Percentiles rank a stretch among this genome's conserved stretches.
phyloP scores from a whole-genome alignment of 1,140 invertebrate species.

The Diachasma alloeum region DNA sequence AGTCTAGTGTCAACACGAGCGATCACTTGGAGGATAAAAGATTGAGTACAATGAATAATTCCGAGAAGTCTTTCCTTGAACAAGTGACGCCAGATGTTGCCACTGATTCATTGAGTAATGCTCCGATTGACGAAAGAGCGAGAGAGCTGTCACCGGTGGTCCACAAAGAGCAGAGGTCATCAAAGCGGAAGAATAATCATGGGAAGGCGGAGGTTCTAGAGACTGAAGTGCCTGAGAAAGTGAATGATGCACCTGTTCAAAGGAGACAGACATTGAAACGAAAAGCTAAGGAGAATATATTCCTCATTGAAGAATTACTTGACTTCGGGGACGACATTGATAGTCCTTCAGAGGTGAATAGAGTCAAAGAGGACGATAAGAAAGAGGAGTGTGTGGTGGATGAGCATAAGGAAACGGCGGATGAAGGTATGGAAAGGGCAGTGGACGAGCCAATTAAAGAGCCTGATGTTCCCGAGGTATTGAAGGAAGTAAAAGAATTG shows the following conservation, averaged over 20 bases:
- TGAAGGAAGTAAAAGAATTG: background rate
- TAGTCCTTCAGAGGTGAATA: slow-evolving; percentile 7
- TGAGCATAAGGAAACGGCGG: no score
- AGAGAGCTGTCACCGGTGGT: no score
- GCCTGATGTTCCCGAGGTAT: background rate
- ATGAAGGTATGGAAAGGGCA: no score
- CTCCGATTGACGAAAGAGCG: background rate
- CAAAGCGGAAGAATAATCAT: slow-evolving; percentile 8
- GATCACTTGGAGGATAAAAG: background rate
- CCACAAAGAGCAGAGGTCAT: background rate
- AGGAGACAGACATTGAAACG: slow-evolving; percentile 21
- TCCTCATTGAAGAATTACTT: slow-evolving; percentile 24
- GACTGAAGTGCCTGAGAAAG: slow-evolving; percentile 14
- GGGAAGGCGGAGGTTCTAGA: background rate
- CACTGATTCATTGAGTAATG: background rate
- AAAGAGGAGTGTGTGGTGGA: background rate
- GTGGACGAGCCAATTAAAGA: background rate
- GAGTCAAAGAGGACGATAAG: background rate
- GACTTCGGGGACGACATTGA: slow-evolving; percentile 18
- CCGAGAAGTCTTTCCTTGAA: no score
- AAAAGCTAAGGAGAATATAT: slow-evolving; percentile 34
- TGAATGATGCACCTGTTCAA: slow-evolving; percentile 22
- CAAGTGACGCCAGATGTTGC: background rate
- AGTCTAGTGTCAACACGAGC: background rate
- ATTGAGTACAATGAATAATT: background rate